Base-by-base conservation (phyloP, 1,140 invertebrate species). In the Lordiphosa stackelbergi region DNA sequence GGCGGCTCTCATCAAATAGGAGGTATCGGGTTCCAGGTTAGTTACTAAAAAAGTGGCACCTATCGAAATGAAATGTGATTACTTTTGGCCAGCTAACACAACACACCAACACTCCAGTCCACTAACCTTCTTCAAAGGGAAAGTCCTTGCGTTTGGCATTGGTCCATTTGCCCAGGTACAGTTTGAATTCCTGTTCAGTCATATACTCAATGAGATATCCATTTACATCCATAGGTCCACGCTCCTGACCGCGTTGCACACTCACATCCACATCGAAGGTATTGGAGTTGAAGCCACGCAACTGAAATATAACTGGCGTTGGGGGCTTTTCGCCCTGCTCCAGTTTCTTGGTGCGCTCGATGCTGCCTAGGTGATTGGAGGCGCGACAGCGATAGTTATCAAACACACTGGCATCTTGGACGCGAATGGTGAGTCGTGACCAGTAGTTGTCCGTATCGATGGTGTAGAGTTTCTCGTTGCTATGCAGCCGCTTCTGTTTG, bases 301-400 rank as follows among this genome's bases (percentile, higher is more conserved):
- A 60, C 36, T 88, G 53, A 1, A 87, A 74, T 22, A 77, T 63
- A 5, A 36, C 35, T 0, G 90, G 91, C 3, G 87, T 62, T 4
- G 87, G 75, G 0, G 91, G 90, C 66, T 90, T 89, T 5, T 87
- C 84, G 31, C 90, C 91, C 61, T 89, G 68, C 31, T 89, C 81
- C 31, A 92, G 66, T 3, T 74, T 85, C 19, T 90, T 89, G 8
- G 85, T 79, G 6, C 89, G 84, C 53, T 90, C 89, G 35, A 90
- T 79, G 52, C 78, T 87, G 9, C 91, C 91, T 59, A 90, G 68
- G 31, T 71, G 74, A 65, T 92, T 92, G 34, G 73, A 73, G 0
- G 89, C 91, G 10, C 87, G 85, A 68, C 91, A 92, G 22, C 88
- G 85, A 72, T 91, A 91, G 51, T 88, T 88, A 9, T 90, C 90